Base-by-base conservation (phyloP, 1,140 invertebrate genomes). In the Polypedilum vanderplanki region DNA sequence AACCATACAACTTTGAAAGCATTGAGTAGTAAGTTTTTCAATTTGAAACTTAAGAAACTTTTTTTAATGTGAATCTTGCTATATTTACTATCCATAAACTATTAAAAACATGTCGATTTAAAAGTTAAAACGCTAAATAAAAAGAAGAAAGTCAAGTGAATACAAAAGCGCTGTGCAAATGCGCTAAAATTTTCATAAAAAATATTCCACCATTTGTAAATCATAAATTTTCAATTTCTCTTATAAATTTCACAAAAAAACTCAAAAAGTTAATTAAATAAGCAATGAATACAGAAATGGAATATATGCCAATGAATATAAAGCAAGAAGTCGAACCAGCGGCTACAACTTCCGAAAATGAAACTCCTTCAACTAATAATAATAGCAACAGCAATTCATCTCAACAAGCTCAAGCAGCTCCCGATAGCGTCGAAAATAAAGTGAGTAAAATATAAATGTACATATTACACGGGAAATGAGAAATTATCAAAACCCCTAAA, bases 261-360 rank as follows among this genome's bases (percentile, higher is more conserved):
- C 12, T 57, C 9, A 1, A 46, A 57, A 15, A 57, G 12, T 12
- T 15, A 57, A 57, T 12, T 33, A 57, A n/a, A 57, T 12, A 57
- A 57, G 46, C 46, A 57, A 57, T 57, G 46, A 12, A 57, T 15
- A n/a, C 46, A 57, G 46, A 57, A 57, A 57, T 57, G 46, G 46
- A 57, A 57, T 57, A 57, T 12, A n/a, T 57, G 12, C 46, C 46
- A n/a, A 57, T 57, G n/a, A 57, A 57, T 15, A 57, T 57, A 57
- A 57, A 57, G 10, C 46, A 57, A 57, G 46, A 57, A 57, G n/a
- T 57, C 12, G 46, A 57, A 57, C 4, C 46, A n/a, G 46, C 46
- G 12, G 8, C 46, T 15, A 57, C 12, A 57, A 57, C n/a, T n/a
- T 4, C 12, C 12, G n/a, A 57, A 12, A 57, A 15, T 12, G 12